Evolutionary conservation across 2,888 invertebrate genomes (phyloP), one percentile per base, ranked within the genome.

Genomic region (Megamerina dolium): DNA sequence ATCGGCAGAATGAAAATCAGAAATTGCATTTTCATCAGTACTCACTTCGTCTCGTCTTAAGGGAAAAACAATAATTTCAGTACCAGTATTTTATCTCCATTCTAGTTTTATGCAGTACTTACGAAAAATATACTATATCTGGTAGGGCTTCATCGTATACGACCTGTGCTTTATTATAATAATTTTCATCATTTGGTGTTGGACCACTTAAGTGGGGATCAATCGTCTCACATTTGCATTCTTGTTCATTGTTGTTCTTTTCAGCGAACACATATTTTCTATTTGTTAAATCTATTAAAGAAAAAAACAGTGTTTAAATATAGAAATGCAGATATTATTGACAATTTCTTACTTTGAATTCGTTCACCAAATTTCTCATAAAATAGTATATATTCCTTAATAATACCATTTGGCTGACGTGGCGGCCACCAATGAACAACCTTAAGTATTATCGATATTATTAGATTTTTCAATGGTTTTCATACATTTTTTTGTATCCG

Each of bases 371-470:
- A 36, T 21, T 30, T 9, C 20, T 59, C 59, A 26, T 49, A 55
- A 19, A 45, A 52, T 5, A 68, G 37, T 20, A 62, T 14, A 38
- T 68, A 68, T n/a, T 58, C 58, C 8, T 40, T 44, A 4, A 68
- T 60, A 16, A 48, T 12, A 1, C 70, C 70, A 45, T 67, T 69
- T 0, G 58, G 51, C 10, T 51, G 49, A 13, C 37, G 53, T n/a
- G 68, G 68, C 21, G 70, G 67, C 68, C 68, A 68, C 68, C 68
- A 68, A 35, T 63, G 59, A 1, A 68, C 14, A 2, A 56, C 37
- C 68, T 68, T 5, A 2, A 34, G 39, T 3, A 20, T 2, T 20
- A 14, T 9, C 18, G 13, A 6, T n/a, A 13, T 23, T 10, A 23
- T 8, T 23, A 8, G 10, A 23, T 6, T 8, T 23, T 23, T 8